Conservation (phyloP, 2,797 vertebrate species). For the Sebastes hopkinsi region DNA sequence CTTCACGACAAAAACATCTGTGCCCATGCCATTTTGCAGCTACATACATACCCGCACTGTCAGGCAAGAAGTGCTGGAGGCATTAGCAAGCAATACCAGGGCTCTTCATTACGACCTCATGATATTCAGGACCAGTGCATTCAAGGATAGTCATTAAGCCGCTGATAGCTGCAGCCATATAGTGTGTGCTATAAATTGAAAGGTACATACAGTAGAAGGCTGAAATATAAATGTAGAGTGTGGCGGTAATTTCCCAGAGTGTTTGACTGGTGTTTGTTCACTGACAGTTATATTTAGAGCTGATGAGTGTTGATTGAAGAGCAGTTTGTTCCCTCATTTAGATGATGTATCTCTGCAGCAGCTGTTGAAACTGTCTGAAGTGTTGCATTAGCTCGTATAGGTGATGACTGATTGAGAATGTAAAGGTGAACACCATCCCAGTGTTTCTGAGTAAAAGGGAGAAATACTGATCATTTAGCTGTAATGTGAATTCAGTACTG, state of each 20-base stretch:
- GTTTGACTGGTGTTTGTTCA: conserved; percentile 34
- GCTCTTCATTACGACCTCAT: conserved; percentile 30
- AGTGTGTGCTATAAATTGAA: conserved; percentile 17
- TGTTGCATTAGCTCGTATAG: conserved; percentile 3
- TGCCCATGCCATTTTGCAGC: background rate
- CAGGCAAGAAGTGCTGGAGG: conserved; percentile 1
- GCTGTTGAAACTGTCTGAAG: conserved; percentile 13
- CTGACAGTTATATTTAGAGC: conserved; percentile 25
- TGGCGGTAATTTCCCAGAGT: background rate
- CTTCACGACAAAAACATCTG: background rate
- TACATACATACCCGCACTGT: background rate
- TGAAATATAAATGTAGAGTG: conserved; percentile 21
- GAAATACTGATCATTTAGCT: background rate
- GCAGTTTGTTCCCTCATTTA: conserved; percentile 20
- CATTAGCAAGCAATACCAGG: conserved; percentile 3
- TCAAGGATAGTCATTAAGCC: conserved; percentile 42
- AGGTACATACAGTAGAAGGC: conserved; percentile 5
- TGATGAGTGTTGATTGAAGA: conserved; percentile 38
- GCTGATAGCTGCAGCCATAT: conserved; percentile 10
- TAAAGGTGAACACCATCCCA: background rate
- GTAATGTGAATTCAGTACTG: background rate
- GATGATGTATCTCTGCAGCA: conserved; percentile 22
- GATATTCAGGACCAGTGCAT: conserved; percentile 23
- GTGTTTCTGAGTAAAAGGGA: background rate
- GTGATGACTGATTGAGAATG: background rate